Conservation (phyloP, 2,113 vertebrate genomes). For the Oxyruncus cristatus region DNA sequence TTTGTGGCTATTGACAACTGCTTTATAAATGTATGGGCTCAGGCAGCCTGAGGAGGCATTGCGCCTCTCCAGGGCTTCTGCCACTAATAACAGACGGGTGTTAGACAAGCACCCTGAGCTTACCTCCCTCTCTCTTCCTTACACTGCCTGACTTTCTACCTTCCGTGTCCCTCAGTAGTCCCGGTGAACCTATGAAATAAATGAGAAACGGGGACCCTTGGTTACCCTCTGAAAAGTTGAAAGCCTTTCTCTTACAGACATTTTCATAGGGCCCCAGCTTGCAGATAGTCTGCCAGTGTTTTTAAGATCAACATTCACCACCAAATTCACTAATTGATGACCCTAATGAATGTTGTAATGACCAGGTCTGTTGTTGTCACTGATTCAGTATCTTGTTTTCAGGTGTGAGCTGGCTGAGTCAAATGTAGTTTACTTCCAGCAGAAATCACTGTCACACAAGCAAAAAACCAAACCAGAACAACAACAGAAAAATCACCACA, state of each 20-base stretch:
- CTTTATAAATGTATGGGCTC: neutral
- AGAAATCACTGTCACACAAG: neutral
- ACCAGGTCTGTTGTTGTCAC: neutral
- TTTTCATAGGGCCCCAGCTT: neutral
- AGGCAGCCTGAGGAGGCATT: neutral
- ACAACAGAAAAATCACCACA: neutral
- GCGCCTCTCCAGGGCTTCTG: neutral
- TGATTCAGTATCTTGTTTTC: neutral
- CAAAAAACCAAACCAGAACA: neutral
- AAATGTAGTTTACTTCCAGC: neutral
- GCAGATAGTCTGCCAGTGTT: neutral
- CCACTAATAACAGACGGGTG: neutral
- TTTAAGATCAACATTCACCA: neutral
- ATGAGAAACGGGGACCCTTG: neutral
- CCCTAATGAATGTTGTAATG: neutral
- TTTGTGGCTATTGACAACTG: neutral
- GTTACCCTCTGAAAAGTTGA: neutral
- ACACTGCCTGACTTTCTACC: neutral
- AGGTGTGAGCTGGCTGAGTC: neutral
- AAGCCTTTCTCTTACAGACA: neutral
- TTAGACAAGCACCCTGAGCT: neutral
- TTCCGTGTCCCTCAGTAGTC: neutral
- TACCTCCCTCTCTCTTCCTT: neutral
- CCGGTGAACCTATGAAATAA: rapidly evolving
- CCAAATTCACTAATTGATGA: neutral